Evolutionary conservation across 2,113 vertebrate species (phyloP).

Genomic region (Brachyhypopomus occidentalis): DNA sequence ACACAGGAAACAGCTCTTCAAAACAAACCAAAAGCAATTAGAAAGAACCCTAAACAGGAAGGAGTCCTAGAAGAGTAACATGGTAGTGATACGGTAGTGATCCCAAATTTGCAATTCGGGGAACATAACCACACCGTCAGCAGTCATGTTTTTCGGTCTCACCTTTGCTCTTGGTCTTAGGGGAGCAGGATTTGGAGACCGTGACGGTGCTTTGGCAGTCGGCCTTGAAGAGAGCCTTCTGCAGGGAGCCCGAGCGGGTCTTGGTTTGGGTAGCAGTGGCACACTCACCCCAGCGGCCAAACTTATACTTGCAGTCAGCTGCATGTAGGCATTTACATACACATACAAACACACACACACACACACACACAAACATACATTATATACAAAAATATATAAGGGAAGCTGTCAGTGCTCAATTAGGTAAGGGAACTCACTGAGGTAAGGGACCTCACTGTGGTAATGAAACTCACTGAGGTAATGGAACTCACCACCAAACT

Average conservation of each 20-base stretch:
- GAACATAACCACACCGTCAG: not conserved
- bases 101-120: no score
- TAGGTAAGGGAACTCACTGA: conserved; percentile 25
- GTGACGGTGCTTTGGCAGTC: conserved; percentile 83
- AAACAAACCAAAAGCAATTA: not conserved
- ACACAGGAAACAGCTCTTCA: not conserved
- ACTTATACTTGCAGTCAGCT: conserved; percentile 94
- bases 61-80: no score
- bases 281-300: conserved; percentile 86
- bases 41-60: no score
- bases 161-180: conserved; percentile 88
- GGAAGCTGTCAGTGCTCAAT: no score
- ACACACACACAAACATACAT: not conserved
- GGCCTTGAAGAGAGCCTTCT: conserved; percentile 84
- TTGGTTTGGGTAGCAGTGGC: conserved; percentile 76
- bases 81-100: no score
- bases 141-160: not conserved
- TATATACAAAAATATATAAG: not conserved
- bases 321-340: not conserved
- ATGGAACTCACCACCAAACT: conserved; percentile 81
- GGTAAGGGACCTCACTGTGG: no score
- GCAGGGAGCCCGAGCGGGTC: conserved; percentile 80
- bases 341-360: no score
- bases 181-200: conserved; percentile 83
- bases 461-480: no score